Conservation (phyloP, 2,888 invertebrate genomes). For the Tetheella fluctuosa region DNA sequence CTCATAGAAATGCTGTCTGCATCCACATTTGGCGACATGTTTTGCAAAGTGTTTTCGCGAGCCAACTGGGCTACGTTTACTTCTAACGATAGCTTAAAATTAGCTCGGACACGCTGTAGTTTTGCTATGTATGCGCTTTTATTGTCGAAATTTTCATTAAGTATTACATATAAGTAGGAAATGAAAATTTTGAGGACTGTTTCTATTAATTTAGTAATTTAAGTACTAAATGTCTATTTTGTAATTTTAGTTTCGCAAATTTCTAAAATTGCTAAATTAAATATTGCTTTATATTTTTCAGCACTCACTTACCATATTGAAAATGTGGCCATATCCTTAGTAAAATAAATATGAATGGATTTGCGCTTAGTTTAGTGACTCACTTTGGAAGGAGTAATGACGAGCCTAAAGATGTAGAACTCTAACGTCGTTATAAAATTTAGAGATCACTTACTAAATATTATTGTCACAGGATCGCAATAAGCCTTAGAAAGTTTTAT, state of each 20-base stretch:
- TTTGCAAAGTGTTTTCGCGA: constrained; percentile 24
- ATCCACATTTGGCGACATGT: constrained; percentile 19
- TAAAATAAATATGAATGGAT: too few species aligned
- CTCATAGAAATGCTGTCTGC: constrained; percentile 12
- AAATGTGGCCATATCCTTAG: too few species aligned
- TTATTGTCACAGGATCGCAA: background rate
- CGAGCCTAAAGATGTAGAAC: too few species aligned
- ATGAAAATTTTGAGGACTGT: background rate
- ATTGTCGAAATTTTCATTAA: background rate
- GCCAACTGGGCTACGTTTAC: constrained; percentile 28
- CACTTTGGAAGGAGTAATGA: too few species aligned
- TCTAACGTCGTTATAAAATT: too few species aligned
- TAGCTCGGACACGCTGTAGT: constrained; percentile 17
- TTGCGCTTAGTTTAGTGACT: too few species aligned
- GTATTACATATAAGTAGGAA: background rate
- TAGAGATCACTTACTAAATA: background rate
- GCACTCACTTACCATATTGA: too few species aligned
- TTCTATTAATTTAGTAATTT: background rate
- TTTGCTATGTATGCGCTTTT: constrained; percentile 1
- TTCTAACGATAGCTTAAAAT: constrained; percentile 22
- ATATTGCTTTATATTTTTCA: too few species aligned
- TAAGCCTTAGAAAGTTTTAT: background rate
- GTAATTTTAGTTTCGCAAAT: too few species aligned
- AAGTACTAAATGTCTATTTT: too few species aligned
- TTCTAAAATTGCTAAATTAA: too few species aligned